phyloP scores from a whole-genome alignment of 2,797 vertebrate genomes.

The Gephyroberyx darwinii region DNA sequence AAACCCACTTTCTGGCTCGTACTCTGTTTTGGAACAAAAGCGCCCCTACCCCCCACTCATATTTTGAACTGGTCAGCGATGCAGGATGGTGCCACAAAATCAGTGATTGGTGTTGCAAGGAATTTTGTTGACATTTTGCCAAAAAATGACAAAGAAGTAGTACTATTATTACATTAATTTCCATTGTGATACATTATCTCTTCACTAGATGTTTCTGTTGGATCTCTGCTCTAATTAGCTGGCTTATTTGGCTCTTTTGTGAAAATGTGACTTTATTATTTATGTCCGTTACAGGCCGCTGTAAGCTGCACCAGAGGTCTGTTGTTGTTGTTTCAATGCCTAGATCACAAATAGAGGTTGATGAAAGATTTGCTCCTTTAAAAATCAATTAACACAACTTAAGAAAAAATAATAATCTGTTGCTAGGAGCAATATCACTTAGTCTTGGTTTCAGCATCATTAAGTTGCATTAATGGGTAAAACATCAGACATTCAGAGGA shows the following conservation, averaged over 20 bases:
- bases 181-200: background rate
- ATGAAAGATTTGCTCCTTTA: background rate
- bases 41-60: too few relatives aligned
- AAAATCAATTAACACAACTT: background rate
- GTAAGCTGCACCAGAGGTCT: too few relatives aligned
- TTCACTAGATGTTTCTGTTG: too few relatives aligned
- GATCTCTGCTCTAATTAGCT: constrained; percentile 30
- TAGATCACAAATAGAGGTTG: too few relatives aligned
- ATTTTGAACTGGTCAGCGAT: background rate
- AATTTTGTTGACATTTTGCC: too few relatives aligned
- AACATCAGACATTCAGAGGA: constrained; percentile 16
- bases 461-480: constrained; percentile 43
- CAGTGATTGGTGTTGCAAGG: too few relatives aligned
- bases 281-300: too few relatives aligned
- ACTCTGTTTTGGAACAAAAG: too few relatives aligned
- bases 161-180: background rate
- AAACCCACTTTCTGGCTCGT: constrained; percentile 2
- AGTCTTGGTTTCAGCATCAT: constrained; percentile 2
- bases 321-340: too few relatives aligned
- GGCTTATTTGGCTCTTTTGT: constrained; percentile 9
- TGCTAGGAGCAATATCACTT: constrained; percentile 9
- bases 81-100: background rate
- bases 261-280: constrained; percentile 18
- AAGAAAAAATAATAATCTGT: background rate
- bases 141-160: background rate